Evolutionary conservation across 2,888 invertebrate species (phyloP).

Genomic region (Arge pagana): DNA sequence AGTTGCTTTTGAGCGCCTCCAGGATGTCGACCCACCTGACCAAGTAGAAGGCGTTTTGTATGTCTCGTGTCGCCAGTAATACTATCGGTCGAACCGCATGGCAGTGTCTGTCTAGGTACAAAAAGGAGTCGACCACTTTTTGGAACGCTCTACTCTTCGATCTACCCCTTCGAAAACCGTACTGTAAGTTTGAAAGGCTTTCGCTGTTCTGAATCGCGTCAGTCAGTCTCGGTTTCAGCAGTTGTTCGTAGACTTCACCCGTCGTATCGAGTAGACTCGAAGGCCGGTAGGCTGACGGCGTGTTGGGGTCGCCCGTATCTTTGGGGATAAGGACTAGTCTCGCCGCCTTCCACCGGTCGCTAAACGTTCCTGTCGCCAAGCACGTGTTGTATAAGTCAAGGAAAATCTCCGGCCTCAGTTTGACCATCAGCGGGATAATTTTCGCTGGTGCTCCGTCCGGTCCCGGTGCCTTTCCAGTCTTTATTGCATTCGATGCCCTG

Average conservation of each 20-base stretch:
- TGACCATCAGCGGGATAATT: constrained; percentile 26
- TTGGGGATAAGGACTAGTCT: constrained; percentile 28
- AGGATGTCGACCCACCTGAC: constrained; percentile 24
- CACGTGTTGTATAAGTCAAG: constrained; percentile 20
- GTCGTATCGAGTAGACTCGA: constrained; percentile 36
- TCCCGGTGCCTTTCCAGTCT: constrained; percentile 1
- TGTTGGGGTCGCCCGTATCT: background rate
- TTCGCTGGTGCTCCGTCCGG: constrained; percentile 30
- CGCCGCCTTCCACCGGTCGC: constrained; percentile 30
- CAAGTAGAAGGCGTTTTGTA: background rate
- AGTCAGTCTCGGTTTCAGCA: constrained; percentile 33
- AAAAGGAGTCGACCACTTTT: background rate
- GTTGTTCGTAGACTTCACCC: constrained; percentile 39
- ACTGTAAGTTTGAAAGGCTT: too few species aligned
- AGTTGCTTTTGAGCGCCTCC: constrained; percentile 18
- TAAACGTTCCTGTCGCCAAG: constrained; percentile 25
- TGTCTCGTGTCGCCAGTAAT: background rate
- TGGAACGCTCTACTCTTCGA: too few species aligned
- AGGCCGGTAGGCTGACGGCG: too few species aligned
- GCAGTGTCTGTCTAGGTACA: too few species aligned
- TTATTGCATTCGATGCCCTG: background rate
- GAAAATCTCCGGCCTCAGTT: constrained; percentile 20
- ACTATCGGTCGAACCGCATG: background rate
- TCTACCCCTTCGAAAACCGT: too few species aligned
- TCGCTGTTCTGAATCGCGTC: too few species aligned